Base-by-base conservation (phyloP, 2,888 invertebrate species). In the Criorhina ranunculi region DNA sequence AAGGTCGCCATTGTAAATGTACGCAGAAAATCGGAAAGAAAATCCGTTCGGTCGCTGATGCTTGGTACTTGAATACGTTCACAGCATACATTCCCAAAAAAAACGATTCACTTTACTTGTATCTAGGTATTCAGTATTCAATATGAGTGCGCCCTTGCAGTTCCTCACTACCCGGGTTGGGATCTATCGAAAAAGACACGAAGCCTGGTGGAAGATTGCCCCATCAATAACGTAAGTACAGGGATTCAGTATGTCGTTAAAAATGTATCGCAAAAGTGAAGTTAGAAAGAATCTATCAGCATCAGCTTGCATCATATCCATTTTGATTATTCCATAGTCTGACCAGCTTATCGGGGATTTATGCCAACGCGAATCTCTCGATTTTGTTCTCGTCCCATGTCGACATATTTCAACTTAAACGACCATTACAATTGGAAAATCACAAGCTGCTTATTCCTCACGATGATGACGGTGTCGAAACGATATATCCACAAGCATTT, bases 351-450 rank as follows among this genome's bases (percentile, higher is more conserved):
- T 88, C 88, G 11, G 90, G 89, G 72, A 88, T 89, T 66, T 89
- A 87, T 87, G 88, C 88, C 53, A 88, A 87, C 75, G 88, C 86
- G 75, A 89, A 90, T 86, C 80, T 91, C 42, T 90, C 91, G 86
- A 88, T 90, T 87, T 86, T 90, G 77, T 89, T 91, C 78, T 89
- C 89, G 70, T 89, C 89, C 40, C 89, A 89, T 88, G 87, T 88
- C 55, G 89, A 89, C 77, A 87, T 89, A 57, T 86, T 89, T 33
- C 87, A 88, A 37, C 86, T 88, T 67, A 87, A 85, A 29, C 87
- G 87, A 15, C 87, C 88, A 5, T 42, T 87, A 17, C 82, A 53
- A 15, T 60, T 88, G 4, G 80, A 88, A 59, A 88, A 89, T 33
- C 87, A 89, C 33, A 88, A 88, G 76, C 79, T 89, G 3, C 66